Evolutionary conservation across 2,888 invertebrate species (phyloP), one percentile per base, ranked within the genome.

Genomic region (Cerastis leucographa): DNA sequence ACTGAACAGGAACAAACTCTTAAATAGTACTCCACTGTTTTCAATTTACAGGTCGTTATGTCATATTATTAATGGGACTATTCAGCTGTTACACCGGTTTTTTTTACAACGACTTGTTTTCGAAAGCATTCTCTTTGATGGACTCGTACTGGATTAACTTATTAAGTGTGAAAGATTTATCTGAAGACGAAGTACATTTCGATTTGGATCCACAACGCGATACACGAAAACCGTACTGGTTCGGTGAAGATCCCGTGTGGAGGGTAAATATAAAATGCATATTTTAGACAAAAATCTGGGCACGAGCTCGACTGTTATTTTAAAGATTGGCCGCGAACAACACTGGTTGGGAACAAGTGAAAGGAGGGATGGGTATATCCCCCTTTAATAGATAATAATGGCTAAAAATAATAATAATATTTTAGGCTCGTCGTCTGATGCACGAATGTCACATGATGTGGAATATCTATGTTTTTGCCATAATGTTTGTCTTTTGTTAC

Each of bases 61-160:
- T 99, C 62, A 98, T 99, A 71, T 97, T 99, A 68, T 95, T 99
- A 78, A 99, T 99, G 99, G 99, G 99, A 2, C 83, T 98, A 0
- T 99, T 99, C 94, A 99, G 99, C 2, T 97, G 99, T 92, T 99
- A 99, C 94, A 99, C 99, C n/a, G 99, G 99, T 2, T 93, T 99
- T 17, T 97, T 99, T 80, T 99, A 99, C 96, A 99, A 99, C 92
- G 99, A 99, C 90, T 95, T 98, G 11, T 99, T 99, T 95, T 98
- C 99, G 5, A 99, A 98, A 93, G 98, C 99, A 0, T 86, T 99
- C 51, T 96, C 98, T 54, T 98, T 99, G 90, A 98, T 98, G 12
- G 19, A 51, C 0, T 98, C 99, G 0, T 97, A 98, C 85, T 99
- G 99, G 99, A 92, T 92, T n/a, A 95, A 96, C 72, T 76, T 71